Conservation (phyloP, 2,888 invertebrate species). For the Steinernema scapterisci region DNA sequence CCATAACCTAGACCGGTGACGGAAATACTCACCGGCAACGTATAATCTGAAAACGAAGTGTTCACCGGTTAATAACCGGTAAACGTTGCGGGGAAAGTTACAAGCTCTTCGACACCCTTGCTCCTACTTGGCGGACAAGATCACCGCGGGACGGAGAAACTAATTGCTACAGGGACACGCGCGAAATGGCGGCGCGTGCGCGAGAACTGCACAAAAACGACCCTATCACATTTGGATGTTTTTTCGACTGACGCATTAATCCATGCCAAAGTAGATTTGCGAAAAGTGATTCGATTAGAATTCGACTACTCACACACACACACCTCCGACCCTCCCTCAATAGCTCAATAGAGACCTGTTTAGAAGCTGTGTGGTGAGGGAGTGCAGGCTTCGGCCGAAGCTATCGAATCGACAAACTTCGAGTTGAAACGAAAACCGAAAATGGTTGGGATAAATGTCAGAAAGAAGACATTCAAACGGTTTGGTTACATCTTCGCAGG, state of each 20-base stretch:
- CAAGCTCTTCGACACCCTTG: neutral
- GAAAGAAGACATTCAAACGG: neutral
- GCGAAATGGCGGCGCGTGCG: neutral
- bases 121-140: neutral
- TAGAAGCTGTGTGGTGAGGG: neutral
- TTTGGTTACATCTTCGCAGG: neutral
- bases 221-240: constrained; percentile 28
- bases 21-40: too few species aligned
- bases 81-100: too few species aligned
- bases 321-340: neutral
- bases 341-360: constrained; percentile 27
- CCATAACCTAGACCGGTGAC: too few species aligned
- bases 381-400: neutral
- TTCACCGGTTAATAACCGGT: too few species aligned
- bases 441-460: neutral
- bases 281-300: constrained; percentile 32
- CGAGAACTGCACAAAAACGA: constrained; percentile 28
- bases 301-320: neutral
- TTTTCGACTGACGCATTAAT: constrained; percentile 29
- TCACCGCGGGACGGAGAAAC: neutral
- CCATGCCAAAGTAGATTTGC: constrained; percentile 33
- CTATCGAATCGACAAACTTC: neutral
- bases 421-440: neutral
- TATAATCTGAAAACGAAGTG: too few species aligned
- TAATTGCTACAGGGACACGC: neutral